Conservation (phyloP, 64 coral and sea anemone species). For the Stichodactyla mertensii region DNA sequence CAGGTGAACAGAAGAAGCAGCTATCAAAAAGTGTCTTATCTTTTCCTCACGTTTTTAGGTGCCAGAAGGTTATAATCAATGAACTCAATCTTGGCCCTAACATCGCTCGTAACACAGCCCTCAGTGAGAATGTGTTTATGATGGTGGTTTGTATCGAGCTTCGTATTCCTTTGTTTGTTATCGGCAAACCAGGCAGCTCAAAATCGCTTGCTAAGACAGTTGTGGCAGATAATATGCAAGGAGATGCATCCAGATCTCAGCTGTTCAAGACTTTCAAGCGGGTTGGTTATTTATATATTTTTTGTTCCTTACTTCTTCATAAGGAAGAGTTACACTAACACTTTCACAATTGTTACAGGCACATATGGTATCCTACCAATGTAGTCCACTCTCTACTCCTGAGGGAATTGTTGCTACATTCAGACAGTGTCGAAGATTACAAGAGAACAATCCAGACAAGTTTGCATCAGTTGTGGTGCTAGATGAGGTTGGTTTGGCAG, state of each 20-base stretch:
- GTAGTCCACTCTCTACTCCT: constrained; percentile 72
- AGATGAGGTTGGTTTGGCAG: constrained; percentile 77
- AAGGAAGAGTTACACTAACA: too few species aligned
- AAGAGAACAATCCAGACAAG: constrained; percentile 53
- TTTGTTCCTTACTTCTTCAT: not conserved
- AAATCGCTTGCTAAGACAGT: constrained; percentile 86
- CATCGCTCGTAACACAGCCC: constrained; percentile 78
- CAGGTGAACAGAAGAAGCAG: too few species aligned
- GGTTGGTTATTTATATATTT: constrained; percentile 3
- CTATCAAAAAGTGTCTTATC: too few species aligned
- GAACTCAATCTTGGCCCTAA: constrained; percentile 73
- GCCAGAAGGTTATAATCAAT: constrained; percentile 62
- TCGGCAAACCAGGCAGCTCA: constrained; percentile 76
- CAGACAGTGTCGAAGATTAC: constrained; percentile 52
- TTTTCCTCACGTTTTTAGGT: constrained; percentile 58
- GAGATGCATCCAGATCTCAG: constrained; percentile 43
- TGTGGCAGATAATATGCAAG: constrained; percentile 81
- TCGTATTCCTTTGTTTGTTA: constrained; percentile 71
- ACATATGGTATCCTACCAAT: constrained; percentile 64
- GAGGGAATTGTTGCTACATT: constrained; percentile 71
- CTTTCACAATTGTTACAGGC: constrained; percentile 25
- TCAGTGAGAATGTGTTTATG: constrained; percentile 87
- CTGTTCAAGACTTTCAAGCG: constrained; percentile 57
- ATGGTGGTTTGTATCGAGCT: constrained; percentile 76
- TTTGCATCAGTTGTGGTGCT: constrained; percentile 58